Percentiles rank a stretch among this genome's conserved stretches.
phyloP scores from a whole-genome alignment of 1,140 invertebrate genomes.

The Rhyacophila brunnea region DNA sequence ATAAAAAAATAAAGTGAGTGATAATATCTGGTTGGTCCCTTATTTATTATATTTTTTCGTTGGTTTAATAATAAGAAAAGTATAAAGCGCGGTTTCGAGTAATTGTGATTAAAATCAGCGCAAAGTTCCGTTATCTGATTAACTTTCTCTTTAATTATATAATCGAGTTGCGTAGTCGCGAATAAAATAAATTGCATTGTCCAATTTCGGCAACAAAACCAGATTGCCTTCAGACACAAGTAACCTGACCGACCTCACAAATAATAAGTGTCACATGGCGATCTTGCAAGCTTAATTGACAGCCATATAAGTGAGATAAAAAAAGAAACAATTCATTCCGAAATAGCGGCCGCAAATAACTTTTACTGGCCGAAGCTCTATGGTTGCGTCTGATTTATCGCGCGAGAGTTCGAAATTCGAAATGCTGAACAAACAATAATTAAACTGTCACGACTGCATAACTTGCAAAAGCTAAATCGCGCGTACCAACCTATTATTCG shows the following conservation, averaged over 20 bases:
- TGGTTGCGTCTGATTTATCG: background rate
- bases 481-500: background rate
- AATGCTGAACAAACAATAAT: constrained; percentile 1
- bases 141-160: too few species aligned
- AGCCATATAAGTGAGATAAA: background rate
- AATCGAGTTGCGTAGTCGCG: too few species aligned
- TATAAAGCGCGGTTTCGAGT: too few species aligned
- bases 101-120: too few species aligned
- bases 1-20: too few species aligned
- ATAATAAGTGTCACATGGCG: background rate
- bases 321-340: background rate
- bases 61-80: too few species aligned
- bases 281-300: background rate
- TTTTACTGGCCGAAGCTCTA: background rate
- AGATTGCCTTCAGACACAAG: background rate
- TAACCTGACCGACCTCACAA: background rate
- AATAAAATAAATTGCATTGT: too few species aligned
- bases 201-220: background rate
- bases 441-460: background rate
- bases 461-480: background rate
- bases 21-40: too few species aligned
- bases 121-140: too few species aligned
- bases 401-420: background rate
- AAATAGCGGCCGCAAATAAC: background rate
- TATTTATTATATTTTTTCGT: too few species aligned